Percentiles rank a stretch among this genome's conserved stretches.
phyloP scores from a whole-genome alignment of 2,797 vertebrate species.

The Betta splendens region DNA sequence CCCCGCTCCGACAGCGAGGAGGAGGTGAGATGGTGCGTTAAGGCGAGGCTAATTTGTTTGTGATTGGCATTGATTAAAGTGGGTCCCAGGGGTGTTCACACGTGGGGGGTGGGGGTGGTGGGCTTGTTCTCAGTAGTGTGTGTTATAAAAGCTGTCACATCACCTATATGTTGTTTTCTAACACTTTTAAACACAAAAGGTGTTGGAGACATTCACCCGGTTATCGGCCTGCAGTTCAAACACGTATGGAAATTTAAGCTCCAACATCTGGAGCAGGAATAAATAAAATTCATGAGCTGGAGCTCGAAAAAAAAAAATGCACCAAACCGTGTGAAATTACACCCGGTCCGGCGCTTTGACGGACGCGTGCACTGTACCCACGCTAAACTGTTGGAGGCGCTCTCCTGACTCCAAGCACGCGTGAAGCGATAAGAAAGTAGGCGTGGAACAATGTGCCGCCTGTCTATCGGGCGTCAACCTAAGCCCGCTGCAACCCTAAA shows the following conservation, averaged over 20 bases:
- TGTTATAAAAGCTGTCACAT: constrained; percentile 22
- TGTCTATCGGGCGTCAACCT: constrained; percentile 23
- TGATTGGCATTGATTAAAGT: constrained; percentile 76
- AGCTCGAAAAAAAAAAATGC: constrained; percentile 4
- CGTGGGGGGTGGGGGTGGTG: constrained; percentile 22
- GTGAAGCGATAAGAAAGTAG: constrained; percentile 17
- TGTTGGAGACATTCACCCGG: neutral
- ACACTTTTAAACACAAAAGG: neutral
- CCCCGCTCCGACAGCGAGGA: constrained; percentile 50
- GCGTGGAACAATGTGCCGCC: constrained; percentile 30
- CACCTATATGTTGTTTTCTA: neutral
- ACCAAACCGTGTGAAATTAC: constrained; percentile 8
- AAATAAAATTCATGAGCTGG: constrained; percentile 1
- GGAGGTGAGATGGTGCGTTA: constrained; percentile 61
- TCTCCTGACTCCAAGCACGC: neutral
- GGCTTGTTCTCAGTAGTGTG: constrained; percentile 20
- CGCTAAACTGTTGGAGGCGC: constrained; percentile 2
- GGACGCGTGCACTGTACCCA: neutral
- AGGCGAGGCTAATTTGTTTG: constrained; percentile 74
- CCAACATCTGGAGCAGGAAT: neutral
- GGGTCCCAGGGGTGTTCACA: constrained; percentile 50
- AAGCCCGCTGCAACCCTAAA: constrained; percentile 21
- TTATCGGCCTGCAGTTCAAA: neutral
- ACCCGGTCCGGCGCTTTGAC: neutral
- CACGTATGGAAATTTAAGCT: neutral